Conservation (phyloP, 1,140 invertebrate species). For the Dolichoris vasculosae region DNA sequence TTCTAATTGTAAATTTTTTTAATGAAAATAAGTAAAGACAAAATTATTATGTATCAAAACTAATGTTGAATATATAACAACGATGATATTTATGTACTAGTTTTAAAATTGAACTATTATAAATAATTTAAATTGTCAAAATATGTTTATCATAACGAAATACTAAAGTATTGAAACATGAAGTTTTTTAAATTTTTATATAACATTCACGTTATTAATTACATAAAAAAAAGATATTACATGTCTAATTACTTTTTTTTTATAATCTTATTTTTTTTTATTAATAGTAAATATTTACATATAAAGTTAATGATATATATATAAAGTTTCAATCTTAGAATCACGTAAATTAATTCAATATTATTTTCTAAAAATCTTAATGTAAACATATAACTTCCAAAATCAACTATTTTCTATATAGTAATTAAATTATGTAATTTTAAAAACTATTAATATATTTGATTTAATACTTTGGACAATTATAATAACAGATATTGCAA, state of each 20-base stretch:
- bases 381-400: conserved; percentile 34
- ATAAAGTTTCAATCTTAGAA: conserved; percentile 7
- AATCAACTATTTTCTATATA: conserved; percentile 32
- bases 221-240: background rate
- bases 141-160: conserved; percentile 30
- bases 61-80: conserved; percentile 36
- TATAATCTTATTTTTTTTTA: too few species aligned
- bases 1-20: background rate
- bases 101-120: conserved; percentile 46
- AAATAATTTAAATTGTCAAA: conserved; percentile 34
- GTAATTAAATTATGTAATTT: conserved; percentile 17
- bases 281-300: conserved; percentile 4
- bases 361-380: conserved; percentile 4
- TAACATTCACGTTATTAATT: background rate
- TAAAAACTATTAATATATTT: conserved; percentile 17
- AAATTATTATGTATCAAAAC: conserved; percentile 45
- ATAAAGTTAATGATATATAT: background rate
- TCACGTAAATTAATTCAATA: conserved; percentile 22
- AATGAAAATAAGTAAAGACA: background rate
- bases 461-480: conserved; percentile 44
- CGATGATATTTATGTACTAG: conserved; percentile 30
- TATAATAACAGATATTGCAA: conserved; percentile 24
- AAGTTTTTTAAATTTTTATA: conserved; percentile 49
- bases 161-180: conserved; percentile 40
- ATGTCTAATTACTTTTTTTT: background rate